Evolutionary conservation across 2,797 vertebrate species (phyloP), one percentile per base, ranked within the genome.

Genomic region (Macropodus opercularis): DNA sequence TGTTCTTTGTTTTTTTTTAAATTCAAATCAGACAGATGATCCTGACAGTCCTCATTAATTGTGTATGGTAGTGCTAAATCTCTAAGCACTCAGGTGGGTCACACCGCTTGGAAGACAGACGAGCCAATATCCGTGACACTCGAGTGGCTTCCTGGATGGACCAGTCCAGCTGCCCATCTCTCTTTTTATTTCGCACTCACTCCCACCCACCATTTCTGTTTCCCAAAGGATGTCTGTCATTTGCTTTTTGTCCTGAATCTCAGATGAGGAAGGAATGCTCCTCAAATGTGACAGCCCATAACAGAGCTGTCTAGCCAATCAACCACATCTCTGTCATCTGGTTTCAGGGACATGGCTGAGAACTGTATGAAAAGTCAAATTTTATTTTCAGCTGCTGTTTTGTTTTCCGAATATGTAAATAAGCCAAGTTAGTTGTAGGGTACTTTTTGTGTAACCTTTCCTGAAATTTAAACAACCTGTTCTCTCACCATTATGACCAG

Each of bases 101-200:
- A 17, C 61, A 63, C 58, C 21, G 23, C 72, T 79, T 35, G 53
- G 52, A 72, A 77, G 78, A 83, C 27, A 35, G 73, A 86, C 26
- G 44, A 76, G 69, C 48, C 22, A 35, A 58, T 85, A 84, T 88
- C 83, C 69, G 67, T 87, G 86, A 87, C 85, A 83, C 68, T 76
- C 49, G 38, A 70, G 50, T 71, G 64, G 62, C 48, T 72, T 47
- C 71, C 51, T 80, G 60, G 50, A 43, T 34, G 14, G 63, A 51
- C 79, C 70, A 11, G 65, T 83, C 73, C 81, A 67, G 80, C 74
- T 64, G 75, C 68, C 75, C 65, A 66, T 75, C 64, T 40, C 40
- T 26, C 56, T 54, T 63, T 48, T 59, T 31, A 63, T 79, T 63
- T 26, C 53, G 18, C 21, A 47, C 62, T 60, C 38, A 15, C 65